Percentiles rank a stretch among this genome's conserved stretches.
Evolutionary conservation across 1,140 invertebrate species (phyloP).

Genomic region (Drosophila pruinosa): DNA sequence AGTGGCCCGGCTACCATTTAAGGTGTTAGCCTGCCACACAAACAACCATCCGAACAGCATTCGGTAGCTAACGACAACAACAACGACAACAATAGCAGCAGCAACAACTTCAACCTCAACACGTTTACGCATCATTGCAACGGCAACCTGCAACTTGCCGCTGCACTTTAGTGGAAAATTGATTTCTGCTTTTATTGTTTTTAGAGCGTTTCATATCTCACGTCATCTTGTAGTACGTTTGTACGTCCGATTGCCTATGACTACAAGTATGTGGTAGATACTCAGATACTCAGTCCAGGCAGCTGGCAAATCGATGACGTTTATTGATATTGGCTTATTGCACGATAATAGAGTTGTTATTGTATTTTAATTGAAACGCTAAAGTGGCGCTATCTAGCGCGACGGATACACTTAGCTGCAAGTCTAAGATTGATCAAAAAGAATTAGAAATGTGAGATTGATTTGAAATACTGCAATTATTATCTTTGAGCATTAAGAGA

Average conservation of each 20-base stretch:
- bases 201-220: constrained; percentile 73
- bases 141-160: constrained; percentile 14
- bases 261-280: not conserved
- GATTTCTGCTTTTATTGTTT: constrained; percentile 76
- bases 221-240: constrained; percentile 50
- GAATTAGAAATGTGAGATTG: not conserved
- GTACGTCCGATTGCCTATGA: not conserved
- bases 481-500: not conserved
- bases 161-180: constrained; percentile 61
- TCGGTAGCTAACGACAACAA: constrained; percentile 16
- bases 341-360: constrained; percentile 79
- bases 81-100: not conserved
- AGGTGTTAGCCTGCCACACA: constrained; percentile 62
- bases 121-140: constrained; percentile 72
- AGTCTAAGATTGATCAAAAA: not conserved
- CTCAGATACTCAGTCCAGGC: not conserved
- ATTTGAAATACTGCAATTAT: not conserved
- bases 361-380: constrained; percentile 74
- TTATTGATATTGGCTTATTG: constrained; percentile 70
- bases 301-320: constrained; percentile 47
- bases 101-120: constrained; percentile 54
- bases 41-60: constrained; percentile 46
- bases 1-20: constrained; percentile 60
- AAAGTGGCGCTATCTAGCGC: constrained; percentile 45
- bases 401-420: constrained; percentile 28